Evolutionary conservation across 2,888 invertebrate genomes (phyloP).

Genomic region (Agapostemon virescens): DNA sequence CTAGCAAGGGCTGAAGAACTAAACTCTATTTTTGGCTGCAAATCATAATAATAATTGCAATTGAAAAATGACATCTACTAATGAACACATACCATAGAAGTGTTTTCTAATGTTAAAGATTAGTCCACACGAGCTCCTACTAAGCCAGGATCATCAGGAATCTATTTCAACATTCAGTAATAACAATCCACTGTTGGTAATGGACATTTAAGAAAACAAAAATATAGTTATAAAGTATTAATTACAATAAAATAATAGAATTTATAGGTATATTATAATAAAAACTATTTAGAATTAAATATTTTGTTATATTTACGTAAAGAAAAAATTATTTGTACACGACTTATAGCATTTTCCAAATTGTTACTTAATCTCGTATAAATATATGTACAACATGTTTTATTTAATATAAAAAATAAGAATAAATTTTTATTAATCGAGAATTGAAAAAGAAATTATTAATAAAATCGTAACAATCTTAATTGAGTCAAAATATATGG

Average conservation of each 20-base stretch:
- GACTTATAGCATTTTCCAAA: background rate
- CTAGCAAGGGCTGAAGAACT: too few relatives aligned
- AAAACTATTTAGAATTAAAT: background rate
- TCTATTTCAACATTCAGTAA: too few relatives aligned
- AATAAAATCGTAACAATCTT: background rate
- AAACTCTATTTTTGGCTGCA: too few relatives aligned
- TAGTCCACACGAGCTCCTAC: too few relatives aligned
- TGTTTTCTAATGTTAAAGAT: too few relatives aligned
- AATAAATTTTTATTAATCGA: background rate
- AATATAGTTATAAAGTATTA: background rate
- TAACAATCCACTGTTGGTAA: too few relatives aligned
- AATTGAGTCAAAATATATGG: background rate
- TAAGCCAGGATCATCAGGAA: too few relatives aligned
- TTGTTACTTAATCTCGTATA: background rate
- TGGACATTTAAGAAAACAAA: too few relatives aligned
- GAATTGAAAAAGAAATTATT: background rate
- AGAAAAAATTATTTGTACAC: background rate
- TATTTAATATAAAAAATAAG: background rate
- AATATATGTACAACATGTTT: background rate
- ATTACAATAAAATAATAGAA: background rate
- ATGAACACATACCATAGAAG: too few relatives aligned
- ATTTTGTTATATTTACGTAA: background rate
- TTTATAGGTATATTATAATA: background rate
- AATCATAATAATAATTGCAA: too few relatives aligned
- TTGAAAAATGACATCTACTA: too few relatives aligned